A percentile compares a stretch with the other conserved stretches of the same genome.
Evolutionary conservation across 2,797 vertebrate species (phyloP).

Genomic region (Chlorospingus flavigularis): DNA sequence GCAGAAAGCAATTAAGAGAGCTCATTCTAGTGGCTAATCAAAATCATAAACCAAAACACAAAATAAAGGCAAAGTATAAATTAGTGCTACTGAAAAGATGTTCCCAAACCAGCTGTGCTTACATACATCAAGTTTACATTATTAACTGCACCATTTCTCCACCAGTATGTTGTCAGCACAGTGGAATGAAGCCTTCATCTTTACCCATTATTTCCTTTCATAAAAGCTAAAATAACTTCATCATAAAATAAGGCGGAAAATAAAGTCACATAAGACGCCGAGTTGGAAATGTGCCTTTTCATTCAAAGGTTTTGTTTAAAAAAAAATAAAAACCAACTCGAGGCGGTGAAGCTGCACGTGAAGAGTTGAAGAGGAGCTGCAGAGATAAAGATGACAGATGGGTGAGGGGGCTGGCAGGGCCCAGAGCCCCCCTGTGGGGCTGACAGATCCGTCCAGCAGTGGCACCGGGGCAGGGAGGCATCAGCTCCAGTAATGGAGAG

Average conservation of each 20-base stretch:
- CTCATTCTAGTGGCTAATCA: conserved; percentile 60
- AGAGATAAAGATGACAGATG: conserved; percentile 69
- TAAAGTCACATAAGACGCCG: neutral
- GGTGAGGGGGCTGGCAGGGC: neutral
- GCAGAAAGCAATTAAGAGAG: conserved; percentile 45
- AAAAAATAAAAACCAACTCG: neutral
- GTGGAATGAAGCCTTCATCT: conserved; percentile 46
- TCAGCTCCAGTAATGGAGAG: conserved; percentile 79
- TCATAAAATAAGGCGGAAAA: neutral
- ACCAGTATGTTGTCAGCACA: conserved; percentile 33
- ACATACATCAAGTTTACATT: conserved; percentile 28
- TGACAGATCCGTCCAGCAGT: conserved; percentile 72
- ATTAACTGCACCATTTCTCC: conserved; percentile 40
- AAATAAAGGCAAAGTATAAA: conserved; percentile 54
- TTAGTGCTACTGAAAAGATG: conserved; percentile 45
- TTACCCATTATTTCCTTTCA: conserved; percentile 51
- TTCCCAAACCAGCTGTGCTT: conserved; percentile 42
- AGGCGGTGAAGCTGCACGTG: neutral
- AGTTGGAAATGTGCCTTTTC: neutral
- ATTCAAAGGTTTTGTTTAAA: neutral
- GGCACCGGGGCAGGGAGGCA: conserved; percentile 66
- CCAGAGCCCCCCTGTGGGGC: conserved; percentile 41
- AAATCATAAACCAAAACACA: conserved; percentile 45
- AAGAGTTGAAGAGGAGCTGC: conserved; percentile 7
- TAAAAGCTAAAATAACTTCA: conserved; percentile 28